Base-by-base conservation (phyloP, 1,140 invertebrate species). In the Oncopodura yosiiana region DNA sequence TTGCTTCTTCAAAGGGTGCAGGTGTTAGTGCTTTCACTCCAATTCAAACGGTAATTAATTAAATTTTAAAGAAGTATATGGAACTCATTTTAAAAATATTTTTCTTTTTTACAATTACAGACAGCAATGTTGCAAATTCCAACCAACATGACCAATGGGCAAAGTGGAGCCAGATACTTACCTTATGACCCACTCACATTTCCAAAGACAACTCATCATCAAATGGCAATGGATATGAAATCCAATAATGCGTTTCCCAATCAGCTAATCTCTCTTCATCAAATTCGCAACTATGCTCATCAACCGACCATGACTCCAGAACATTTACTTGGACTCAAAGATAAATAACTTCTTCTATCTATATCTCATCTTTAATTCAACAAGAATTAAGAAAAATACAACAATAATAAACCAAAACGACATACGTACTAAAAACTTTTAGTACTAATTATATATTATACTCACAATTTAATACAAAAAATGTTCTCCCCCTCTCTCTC, bases 261-360 rank as follows among this genome's bases (percentile, higher is more conserved):
- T 70, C 91, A 94, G 69, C 77, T 95, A 65, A 92, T 96, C 66
- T 94, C 90, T 58, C 76, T 97, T 49, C 90, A 95, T 73, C 91
- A 95, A 73, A 95, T 96, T 66, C 80, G 92, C 66, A 97, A 94
- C 71, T 95, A 94, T 74, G 89, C 91, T 56, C 88, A 92, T 69
- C 89, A 93, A 69, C 88, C 88, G 5, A 79, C 71, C 75, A 69
- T 72, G 77, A 75, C 66, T 41, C 65, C 73, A 56, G 75, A 78
- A 60, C 75, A 75, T 59, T 68, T 75, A 36, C 66, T 77, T 42
- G 72, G 74, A 27, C 67, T 77, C 29, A 78, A 78, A 63, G 76
- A 77, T 64, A 77, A 77, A 66, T 62, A 58, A 53, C 24, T 34
- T 34, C 30, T n/a, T n/a, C n/a, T n/a, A n/a, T n/a, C n/a, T n/a